phyloP scores from a whole-genome alignment of 2,888 invertebrate species.

The Agapostemon virescens region DNA sequence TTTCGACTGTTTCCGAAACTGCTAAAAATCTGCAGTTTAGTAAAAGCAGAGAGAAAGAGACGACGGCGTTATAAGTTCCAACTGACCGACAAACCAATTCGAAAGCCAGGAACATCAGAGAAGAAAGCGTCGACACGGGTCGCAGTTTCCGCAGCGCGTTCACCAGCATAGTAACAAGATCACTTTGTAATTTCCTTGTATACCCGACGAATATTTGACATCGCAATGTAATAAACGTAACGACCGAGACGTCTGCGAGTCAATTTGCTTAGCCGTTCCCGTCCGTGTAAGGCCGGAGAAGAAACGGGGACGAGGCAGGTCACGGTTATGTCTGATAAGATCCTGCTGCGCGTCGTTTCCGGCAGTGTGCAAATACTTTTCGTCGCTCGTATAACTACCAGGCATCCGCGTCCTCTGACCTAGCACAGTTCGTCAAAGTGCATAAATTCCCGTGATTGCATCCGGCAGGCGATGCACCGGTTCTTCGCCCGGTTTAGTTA shows the following conservation, averaged over 20 bases:
- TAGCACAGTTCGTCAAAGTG: slow-evolving; percentile 65
- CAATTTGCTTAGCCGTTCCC: slow-evolving; percentile 51
- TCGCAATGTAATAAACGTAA: slow-evolving; percentile 58
- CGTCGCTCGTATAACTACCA: slow-evolving; percentile 22
- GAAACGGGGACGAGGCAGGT: slow-evolving; percentile 39
- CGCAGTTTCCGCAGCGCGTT: slow-evolving; percentile 21
- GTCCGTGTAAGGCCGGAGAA: background rate
- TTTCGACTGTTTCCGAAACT: no score
- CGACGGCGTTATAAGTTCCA: background rate
- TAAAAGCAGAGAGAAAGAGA: no score
- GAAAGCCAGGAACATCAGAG: background rate
- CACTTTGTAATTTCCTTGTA: slow-evolving; percentile 45
- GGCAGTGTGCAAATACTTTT: slow-evolving; percentile 53
- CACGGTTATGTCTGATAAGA: slow-evolving; percentile 44
- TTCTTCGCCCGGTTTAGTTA: slow-evolving; percentile 30
- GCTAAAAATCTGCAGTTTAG: no score
- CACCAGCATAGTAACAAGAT: slow-evolving; percentile 42
- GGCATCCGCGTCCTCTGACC: slow-evolving; percentile 6
- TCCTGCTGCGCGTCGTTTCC: slow-evolving; percentile 39
- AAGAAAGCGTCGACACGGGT: background rate
- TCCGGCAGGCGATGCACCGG: slow-evolving; percentile 42
- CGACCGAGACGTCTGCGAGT: slow-evolving; percentile 55
- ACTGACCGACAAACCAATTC: background rate
- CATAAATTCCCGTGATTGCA: slow-evolving; percentile 73
- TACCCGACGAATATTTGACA: slow-evolving; percentile 41